Conservation (phyloP, 1,140 invertebrate genomes). For the Drosophila sproati region DNA sequence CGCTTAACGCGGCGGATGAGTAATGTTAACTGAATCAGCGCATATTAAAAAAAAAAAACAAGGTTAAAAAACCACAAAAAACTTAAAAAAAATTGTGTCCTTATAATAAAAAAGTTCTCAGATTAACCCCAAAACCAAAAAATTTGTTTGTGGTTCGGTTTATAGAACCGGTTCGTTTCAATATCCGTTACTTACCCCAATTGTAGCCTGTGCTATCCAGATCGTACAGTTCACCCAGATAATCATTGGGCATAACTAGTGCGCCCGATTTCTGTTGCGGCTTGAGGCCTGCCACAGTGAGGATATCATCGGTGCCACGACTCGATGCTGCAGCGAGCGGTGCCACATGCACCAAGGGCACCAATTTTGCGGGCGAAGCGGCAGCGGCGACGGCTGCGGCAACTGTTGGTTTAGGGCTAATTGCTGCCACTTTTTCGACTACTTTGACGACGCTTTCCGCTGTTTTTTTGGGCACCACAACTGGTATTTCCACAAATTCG, state of each 20-base stretch:
- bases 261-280: conserved; percentile 65
- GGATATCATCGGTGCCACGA: conserved; percentile 67
- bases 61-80: background rate
- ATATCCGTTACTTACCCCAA: conserved; percentile 70
- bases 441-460: conserved; percentile 37
- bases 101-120: too few species aligned
- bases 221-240: conserved; percentile 76
- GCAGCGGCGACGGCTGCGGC: conserved; percentile 1
- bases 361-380: conserved; percentile 3
- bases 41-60: background rate
- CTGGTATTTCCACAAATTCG: conserved; percentile 52
- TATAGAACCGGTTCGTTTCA: too few species aligned
- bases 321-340: conserved; percentile 40
- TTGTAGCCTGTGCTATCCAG: conserved; percentile 72
- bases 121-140: too few species aligned
- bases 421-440: conserved; percentile 15
- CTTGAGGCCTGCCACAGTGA: conserved; percentile 64
- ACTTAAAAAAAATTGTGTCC: background rate
- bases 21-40: conserved; percentile 69
- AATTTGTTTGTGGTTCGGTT: background rate
- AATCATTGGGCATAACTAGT: conserved; percentile 60
- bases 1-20: conserved; percentile 64
- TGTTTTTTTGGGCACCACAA: conserved; percentile 32
- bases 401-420: conserved; percentile 8
- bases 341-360: conserved; percentile 41